Conservation (phyloP, 2,888 invertebrate genomes). For the Merodon equestris region DNA sequence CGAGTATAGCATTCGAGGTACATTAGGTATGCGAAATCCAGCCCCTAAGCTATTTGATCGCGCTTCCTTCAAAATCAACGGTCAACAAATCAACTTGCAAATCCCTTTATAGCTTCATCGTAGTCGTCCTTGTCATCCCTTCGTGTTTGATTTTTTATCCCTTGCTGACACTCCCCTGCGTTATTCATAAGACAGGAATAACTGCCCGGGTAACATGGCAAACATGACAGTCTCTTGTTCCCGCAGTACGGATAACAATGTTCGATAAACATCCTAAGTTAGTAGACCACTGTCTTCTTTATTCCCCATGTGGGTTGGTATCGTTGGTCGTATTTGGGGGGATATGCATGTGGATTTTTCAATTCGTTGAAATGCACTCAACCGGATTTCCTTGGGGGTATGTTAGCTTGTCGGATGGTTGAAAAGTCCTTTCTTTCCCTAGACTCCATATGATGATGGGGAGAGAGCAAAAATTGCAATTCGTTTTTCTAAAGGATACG, state of each 20-base stretch:
- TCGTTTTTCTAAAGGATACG: constrained; percentile 15
- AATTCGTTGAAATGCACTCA: constrained; percentile 67
- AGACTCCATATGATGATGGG: too few relatives aligned
- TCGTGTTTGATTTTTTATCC: neutral
- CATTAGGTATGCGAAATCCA: constrained; percentile 17
- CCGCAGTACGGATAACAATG: constrained; percentile 17
- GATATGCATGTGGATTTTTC: constrained; percentile 63
- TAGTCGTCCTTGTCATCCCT: too few relatives aligned
- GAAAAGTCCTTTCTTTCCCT: neutral
- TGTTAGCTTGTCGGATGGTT: constrained; percentile 28
- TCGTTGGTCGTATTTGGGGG: constrained; percentile 2
- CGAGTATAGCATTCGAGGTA: too few relatives aligned
- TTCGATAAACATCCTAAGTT: constrained; percentile 55
- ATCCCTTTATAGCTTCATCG: constrained; percentile 30
- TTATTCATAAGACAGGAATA: neutral
- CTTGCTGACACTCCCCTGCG: neutral
- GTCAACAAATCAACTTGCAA: constrained; percentile 62
- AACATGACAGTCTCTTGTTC: constrained; percentile 52
- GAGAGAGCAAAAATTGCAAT: neutral
- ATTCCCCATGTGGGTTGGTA: too few relatives aligned
- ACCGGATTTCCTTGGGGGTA: constrained; percentile 63
- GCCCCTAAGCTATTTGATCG: constrained; percentile 46
- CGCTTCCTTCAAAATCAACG: constrained; percentile 49
- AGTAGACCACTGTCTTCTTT: constrained; percentile 37
- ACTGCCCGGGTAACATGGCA: constrained; percentile 34